Evolutionary conservation across 2,113 vertebrate genomes (phyloP).

Genomic region (Lethenteron camtschaticum): DNA sequence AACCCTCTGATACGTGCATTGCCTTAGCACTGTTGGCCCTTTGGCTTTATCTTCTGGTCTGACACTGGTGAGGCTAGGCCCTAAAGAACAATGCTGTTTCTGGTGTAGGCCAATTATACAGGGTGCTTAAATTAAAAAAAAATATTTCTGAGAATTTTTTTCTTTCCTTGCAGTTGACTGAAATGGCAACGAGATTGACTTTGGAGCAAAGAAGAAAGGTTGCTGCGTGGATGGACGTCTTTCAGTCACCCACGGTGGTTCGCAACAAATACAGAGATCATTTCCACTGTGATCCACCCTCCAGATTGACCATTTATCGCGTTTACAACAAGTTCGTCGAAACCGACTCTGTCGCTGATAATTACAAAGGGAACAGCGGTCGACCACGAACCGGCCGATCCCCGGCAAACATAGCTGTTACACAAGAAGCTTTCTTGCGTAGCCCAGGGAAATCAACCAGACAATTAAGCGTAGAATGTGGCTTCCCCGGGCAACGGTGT

Average conservation of each 20-base stretch:
- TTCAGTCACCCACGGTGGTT: background rate
- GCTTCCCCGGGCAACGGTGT: background rate
- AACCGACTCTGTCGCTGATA: background rate
- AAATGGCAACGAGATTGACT: conserved; percentile 4
- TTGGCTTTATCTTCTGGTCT: too few relatives aligned
- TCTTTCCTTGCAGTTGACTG: background rate
- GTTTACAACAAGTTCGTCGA: conserved; percentile 4
- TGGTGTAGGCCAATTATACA: background rate
- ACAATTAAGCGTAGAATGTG: background rate
- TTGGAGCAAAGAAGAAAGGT: conserved; percentile 4
- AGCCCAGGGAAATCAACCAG: background rate
- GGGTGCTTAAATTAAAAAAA: background rate
- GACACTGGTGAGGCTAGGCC: too few relatives aligned
- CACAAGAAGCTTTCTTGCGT: background rate
- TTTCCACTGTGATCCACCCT: background rate
- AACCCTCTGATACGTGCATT: too few relatives aligned
- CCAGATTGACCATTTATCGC: conserved; percentile 1
- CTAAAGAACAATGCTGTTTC: too few relatives aligned
- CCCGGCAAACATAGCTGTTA: background rate
- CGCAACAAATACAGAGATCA: too few relatives aligned
- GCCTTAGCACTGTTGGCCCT: too few relatives aligned
- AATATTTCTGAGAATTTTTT: conserved; percentile 4
- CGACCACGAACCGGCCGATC: background rate
- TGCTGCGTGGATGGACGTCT: conserved; percentile 3
- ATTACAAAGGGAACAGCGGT: conserved; percentile 4